A percentile compares a stretch with the other conserved stretches of the same genome.
Conservation (phyloP, 64 coral and sea anemone genomes). For the Stichodactyla mertensii region DNA sequence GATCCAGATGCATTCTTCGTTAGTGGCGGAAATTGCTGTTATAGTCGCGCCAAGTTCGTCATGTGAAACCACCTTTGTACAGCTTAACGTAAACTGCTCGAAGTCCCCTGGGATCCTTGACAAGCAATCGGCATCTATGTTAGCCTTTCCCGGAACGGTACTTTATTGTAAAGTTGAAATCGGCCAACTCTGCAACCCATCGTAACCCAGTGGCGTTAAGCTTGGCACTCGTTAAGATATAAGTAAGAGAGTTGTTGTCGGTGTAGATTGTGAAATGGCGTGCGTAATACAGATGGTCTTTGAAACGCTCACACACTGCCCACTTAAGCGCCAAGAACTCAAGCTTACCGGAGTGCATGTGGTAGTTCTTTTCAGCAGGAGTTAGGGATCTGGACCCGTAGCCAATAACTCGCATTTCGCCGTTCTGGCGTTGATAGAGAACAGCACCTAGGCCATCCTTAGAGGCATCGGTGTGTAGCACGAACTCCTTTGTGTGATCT, state of each 20-base stretch:
- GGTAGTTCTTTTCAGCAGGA: slow-evolving; percentile 1
- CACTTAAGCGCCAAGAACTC: slow-evolving; percentile 14
- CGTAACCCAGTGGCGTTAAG: slow-evolving; percentile 22
- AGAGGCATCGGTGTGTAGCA: slow-evolving; percentile 34
- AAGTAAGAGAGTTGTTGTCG: slow-evolving; percentile 19
- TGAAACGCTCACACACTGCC: slow-evolving; percentile 2
- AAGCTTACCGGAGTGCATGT: slow-evolving; percentile 3
- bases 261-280: slow-evolving; percentile 12
- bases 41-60: neutral
- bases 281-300: slow-evolving; percentile 6
- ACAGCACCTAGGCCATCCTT: slow-evolving; percentile 8
- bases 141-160: slow-evolving; percentile 17
- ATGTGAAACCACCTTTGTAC: neutral
- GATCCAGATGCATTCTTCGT: slow-evolving; percentile 1
- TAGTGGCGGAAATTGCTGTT: neutral
- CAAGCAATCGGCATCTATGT: neutral
- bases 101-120: neutral
- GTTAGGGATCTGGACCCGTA: slow-evolving; percentile 24
- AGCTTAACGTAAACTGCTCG: neutral
- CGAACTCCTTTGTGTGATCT: slow-evolving; percentile 11
- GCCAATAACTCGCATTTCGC: slow-evolving; percentile 23
- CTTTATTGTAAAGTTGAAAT: slow-evolving; percentile 23
- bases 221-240: slow-evolving; percentile 3
- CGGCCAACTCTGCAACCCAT: slow-evolving; percentile 12
- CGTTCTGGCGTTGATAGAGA: slow-evolving; percentile 9